Percentiles rank a stretch among this genome's conserved stretches.
Conservation (phyloP, 2,113 vertebrate species). For the Oreocharis arfaki region DNA sequence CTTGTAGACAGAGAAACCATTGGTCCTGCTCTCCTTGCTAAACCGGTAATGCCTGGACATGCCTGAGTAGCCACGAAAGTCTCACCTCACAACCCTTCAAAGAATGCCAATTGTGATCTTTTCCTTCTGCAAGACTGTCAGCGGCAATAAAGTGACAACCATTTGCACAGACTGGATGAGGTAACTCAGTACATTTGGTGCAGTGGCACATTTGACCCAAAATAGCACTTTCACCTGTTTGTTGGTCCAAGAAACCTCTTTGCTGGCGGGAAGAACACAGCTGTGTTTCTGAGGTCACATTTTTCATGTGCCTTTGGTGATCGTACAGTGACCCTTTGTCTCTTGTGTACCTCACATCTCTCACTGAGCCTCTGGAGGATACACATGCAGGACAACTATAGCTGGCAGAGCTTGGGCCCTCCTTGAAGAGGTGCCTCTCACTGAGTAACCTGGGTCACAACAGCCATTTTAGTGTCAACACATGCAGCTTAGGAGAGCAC, state of each 20-base stretch:
- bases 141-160: not conserved
- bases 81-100: not conserved
- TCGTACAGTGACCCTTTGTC: not conserved
- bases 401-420: not conserved
- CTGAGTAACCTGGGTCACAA: not conserved
- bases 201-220: not conserved
- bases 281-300: not conserved
- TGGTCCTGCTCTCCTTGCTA: not conserved
- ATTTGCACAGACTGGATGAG: not conserved
- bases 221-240: not conserved
- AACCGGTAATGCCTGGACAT: not conserved
- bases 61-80: not conserved
- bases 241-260: not conserved
- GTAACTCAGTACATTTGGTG: not conserved
- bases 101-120: not conserved
- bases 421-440: not conserved
- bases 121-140: not conserved
- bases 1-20: not conserved
- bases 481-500: not conserved
- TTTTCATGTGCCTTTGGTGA: fast-evolving
- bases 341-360: not conserved
- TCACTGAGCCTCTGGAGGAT: not conserved
- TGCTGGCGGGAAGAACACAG: not conserved
- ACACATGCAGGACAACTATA: not conserved
- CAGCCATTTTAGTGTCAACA: not conserved